These are phyloP conservation scores for Sceloporus tristichus DNA, from an alignment of 2,113 vertebrate species.

Conservation along the genomic window DNA sequence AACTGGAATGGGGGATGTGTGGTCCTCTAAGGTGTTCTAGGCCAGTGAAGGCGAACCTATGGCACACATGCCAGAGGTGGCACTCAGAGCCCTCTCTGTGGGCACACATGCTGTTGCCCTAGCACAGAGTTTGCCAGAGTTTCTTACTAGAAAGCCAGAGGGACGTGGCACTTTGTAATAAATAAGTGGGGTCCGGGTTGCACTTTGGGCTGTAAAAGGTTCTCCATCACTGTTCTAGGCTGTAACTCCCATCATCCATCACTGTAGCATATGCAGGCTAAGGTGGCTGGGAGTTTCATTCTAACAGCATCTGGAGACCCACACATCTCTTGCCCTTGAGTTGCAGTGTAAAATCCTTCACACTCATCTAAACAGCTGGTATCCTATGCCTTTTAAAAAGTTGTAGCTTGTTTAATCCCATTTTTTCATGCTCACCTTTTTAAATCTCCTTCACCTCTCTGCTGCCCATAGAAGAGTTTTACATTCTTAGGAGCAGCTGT, in stretches of 20 bases:
- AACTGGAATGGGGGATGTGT: background rate
- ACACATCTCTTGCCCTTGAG: background rate
- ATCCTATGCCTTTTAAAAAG: background rate
- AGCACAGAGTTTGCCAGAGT: too few relatives aligned
- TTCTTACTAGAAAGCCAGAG: too few relatives aligned
- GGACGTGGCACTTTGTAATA: too few relatives aligned
- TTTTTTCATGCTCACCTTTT: background rate
- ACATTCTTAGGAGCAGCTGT: background rate
- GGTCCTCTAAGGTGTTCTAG: too few relatives aligned
- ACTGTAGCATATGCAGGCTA: background rate
- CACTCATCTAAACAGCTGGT: background rate
- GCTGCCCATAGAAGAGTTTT: background rate
- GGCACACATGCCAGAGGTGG: too few relatives aligned
- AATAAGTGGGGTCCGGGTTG: too few relatives aligned
- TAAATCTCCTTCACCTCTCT: background rate
- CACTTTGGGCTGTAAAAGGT: too few relatives aligned
- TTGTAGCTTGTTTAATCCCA: background rate
- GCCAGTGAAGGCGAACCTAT: too few relatives aligned
- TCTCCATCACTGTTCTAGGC: too few relatives aligned
- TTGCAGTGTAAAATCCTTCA: background rate
- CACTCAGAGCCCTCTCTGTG: too few relatives aligned
- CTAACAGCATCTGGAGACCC: background rate
- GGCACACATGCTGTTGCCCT: too few relatives aligned
- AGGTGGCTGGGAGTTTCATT: background rate
- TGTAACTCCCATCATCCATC: too few relatives aligned